A percentile compares a stretch with the other conserved stretches of the same genome.
These are phyloP conservation scores for Metridium senile DNA, from an alignment of 92 coral and sea anemone species.

Conservation along the genomic window DNA sequence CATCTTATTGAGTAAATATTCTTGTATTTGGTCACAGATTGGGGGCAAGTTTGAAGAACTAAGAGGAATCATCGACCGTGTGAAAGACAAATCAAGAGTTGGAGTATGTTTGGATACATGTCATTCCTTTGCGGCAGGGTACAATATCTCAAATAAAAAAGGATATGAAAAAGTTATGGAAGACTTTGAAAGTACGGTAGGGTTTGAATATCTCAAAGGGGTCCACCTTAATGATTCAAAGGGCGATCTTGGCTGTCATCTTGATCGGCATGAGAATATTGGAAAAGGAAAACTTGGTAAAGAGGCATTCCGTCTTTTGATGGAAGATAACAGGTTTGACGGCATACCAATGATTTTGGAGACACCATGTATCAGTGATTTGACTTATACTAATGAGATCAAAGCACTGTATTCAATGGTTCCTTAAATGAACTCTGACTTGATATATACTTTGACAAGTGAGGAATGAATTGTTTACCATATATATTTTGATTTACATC, in stretches of 20 bases:
- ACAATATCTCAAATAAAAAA: conserved; percentile 67
- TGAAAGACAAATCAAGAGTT: conserved; percentile 83
- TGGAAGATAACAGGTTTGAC: conserved; percentile 79
- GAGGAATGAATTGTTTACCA: neutral
- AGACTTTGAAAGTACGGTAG: conserved; percentile 72
- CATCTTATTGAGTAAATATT: no score
- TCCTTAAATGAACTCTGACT: neutral
- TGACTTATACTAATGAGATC: conserved; percentile 81
- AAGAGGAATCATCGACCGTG: conserved; percentile 79
- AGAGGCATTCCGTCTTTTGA: conserved; percentile 67
- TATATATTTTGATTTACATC: no score
- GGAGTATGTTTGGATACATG: conserved; percentile 94
- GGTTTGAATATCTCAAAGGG: conserved; percentile 77
- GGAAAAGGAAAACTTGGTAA: conserved; percentile 89
- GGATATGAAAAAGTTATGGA: conserved; percentile 75
- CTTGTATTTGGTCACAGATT: conserved; percentile 45
- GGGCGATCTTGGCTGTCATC: conserved; percentile 90
- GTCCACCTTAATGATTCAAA: conserved; percentile 92
- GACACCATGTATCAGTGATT: conserved; percentile 76
- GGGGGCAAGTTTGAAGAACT: conserved; percentile 97
- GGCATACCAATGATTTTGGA: conserved; percentile 92
- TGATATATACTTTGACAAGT: neutral
- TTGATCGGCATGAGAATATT: conserved; percentile 94
- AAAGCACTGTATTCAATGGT: conserved; percentile 67
- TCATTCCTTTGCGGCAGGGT: conserved; percentile 95